Evolutionary conservation across 2,797 vertebrate species (phyloP).

Genomic region (Kryptopterus vitreolus): DNA sequence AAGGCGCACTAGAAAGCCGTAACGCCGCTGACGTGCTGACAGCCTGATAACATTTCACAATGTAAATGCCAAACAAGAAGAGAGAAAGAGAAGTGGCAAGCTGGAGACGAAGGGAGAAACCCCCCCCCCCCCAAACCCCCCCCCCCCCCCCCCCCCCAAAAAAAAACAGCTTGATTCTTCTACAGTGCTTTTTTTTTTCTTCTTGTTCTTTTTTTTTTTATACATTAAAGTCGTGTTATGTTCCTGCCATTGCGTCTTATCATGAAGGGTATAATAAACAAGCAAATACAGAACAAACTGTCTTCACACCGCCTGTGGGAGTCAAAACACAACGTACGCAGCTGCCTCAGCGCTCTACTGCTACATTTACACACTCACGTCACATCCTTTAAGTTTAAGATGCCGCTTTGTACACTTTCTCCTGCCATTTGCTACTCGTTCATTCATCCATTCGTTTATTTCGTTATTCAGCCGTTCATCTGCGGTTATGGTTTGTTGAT

Average conservation of each 20-base stretch:
- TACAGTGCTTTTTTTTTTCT: neutral
- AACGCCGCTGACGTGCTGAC: conserved; percentile 42
- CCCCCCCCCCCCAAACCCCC: too few relatives aligned
- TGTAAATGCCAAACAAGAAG: conserved; percentile 50
- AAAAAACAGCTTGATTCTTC: conserved; percentile 4
- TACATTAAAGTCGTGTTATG: conserved; percentile 21
- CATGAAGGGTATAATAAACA: conserved; percentile 26
- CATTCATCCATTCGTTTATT: neutral
- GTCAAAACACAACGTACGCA: conserved; percentile 17
- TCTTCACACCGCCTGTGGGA: conserved; percentile 13
- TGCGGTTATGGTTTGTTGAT: neutral
- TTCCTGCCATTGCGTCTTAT: conserved; percentile 26
- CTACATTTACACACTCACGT: neutral
- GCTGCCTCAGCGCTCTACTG: neutral
- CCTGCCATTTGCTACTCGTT: neutral
- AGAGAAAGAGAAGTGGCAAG: conserved; percentile 18
- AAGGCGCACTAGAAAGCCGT: conserved; percentile 17
- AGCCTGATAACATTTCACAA: conserved; percentile 46
- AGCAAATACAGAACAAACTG: conserved; percentile 3
- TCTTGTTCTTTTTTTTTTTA: conserved; percentile 12
- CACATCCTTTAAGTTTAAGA: neutral
- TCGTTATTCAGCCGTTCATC: neutral
- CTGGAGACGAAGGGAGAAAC: neutral
- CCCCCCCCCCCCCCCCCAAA: too few relatives aligned
- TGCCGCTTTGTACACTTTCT: neutral